Percentiles rank a stretch among this genome's conserved stretches.
Evolutionary conservation across 1,140 invertebrate species (phyloP).

Genomic region (Thaumetopoea pityocampa): DNA sequence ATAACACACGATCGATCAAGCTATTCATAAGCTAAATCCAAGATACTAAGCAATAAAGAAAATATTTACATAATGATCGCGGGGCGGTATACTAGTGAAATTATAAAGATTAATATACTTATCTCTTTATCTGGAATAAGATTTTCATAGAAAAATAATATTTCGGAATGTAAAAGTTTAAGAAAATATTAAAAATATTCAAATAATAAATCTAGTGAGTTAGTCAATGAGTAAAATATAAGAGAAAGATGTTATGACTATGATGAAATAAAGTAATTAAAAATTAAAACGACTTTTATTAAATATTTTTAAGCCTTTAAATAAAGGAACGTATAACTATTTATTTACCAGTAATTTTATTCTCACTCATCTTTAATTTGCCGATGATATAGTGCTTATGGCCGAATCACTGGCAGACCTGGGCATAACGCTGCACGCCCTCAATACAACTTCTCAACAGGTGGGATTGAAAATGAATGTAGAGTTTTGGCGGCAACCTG

Average conservation of each 20-base stretch:
- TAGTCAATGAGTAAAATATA: conserved; percentile 66
- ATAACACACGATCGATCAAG: conserved; percentile 4
- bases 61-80: conserved; percentile 10
- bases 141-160: conserved; percentile 51
- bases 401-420: too few relatives aligned
- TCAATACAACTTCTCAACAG: too few relatives aligned
- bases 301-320: too few relatives aligned
- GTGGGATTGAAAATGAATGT: too few relatives aligned
- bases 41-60: conserved; percentile 22
- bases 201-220: conserved; percentile 70
- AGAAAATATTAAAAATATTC: conserved; percentile 64
- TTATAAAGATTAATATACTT: conserved; percentile 26
- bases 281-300: conserved; percentile 4
- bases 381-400: too few relatives aligned
- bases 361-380: too few relatives aligned
- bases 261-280: conserved; percentile 66
- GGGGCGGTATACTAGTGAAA: conserved; percentile 22
- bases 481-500: too few relatives aligned
- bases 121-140: conserved; percentile 43
- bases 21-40: conserved; percentile 11
- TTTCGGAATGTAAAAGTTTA: conserved; percentile 63
- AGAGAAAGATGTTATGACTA: conserved; percentile 70
- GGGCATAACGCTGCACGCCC: too few relatives aligned
- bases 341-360: too few relatives aligned
- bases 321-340: too few relatives aligned